Percentiles rank a stretch among this genome's conserved stretches.
Evolutionary conservation across 2,797 vertebrate species (phyloP).

Genomic region (Onychomys arenicola): DNA sequence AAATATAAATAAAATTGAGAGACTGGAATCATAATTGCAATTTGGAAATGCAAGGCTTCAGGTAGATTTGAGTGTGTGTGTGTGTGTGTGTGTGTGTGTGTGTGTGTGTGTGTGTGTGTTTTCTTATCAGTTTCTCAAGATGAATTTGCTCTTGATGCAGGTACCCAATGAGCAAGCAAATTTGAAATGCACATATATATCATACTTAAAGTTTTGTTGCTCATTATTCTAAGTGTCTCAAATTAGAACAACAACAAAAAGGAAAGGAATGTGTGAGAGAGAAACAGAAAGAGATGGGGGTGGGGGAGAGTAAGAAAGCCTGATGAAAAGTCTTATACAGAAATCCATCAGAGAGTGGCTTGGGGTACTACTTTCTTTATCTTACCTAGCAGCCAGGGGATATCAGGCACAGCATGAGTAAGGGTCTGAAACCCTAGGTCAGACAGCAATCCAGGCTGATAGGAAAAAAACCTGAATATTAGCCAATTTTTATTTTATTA

Average conservation of each 20-base stretch:
- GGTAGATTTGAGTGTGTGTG: neutral
- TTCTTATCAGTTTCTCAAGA: neutral
- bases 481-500: neutral
- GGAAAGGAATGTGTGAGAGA: neutral
- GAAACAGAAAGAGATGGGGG: neutral
- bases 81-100: neutral
- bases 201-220: neutral
- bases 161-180: neutral
- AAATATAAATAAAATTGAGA: conserved; percentile 20
- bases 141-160: neutral
- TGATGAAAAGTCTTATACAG: neutral
- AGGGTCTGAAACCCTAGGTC: neutral
- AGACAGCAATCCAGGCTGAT: neutral
- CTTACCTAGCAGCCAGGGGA: neutral
- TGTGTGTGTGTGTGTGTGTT: neutral
- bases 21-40: neutral
- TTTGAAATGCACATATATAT: neutral
- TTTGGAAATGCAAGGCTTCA: neutral
- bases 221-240: neutral
- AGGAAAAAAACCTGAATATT: neutral
- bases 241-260: neutral
- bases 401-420: neutral
- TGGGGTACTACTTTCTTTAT: neutral
- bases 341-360: neutral
- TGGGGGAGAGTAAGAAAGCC: neutral